Conservation (phyloP, 2,888 invertebrate species). For the Metalampra italica region DNA sequence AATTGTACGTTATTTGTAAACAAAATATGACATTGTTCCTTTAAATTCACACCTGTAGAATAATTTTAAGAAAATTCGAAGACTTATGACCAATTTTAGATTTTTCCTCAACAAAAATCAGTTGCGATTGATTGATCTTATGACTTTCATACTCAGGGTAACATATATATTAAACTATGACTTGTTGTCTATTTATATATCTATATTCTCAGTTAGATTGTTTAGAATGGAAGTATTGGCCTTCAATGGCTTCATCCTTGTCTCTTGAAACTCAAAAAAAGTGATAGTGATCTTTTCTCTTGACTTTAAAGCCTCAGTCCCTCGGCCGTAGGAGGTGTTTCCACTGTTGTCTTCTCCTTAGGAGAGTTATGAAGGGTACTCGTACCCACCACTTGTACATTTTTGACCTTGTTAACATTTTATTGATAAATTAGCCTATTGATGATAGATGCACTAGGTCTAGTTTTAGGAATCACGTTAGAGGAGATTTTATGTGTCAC, state of each 20-base stretch:
- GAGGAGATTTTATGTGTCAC: conserved; percentile 3
- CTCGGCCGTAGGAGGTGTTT: conserved; percentile 29
- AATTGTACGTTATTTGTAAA: conserved; percentile 59
- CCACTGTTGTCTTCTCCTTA: conserved; percentile 52
- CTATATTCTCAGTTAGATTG: conserved; percentile 48
- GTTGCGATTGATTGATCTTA: conserved; percentile 62
- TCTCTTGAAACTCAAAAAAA: conserved; percentile 16
- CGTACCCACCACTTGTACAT: conserved; percentile 34
- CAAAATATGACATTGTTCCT: conserved; percentile 36
- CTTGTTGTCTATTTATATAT: conserved; percentile 55
- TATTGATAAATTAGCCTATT: conserved; percentile 53
- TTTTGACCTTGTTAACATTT: conserved; percentile 53
- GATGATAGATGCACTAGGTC: conserved; percentile 58
- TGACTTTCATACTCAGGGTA: conserved; percentile 75
- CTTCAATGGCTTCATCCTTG: conserved; percentile 44
- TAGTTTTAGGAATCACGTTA: conserved; percentile 27
- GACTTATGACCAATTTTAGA: conserved; percentile 65
- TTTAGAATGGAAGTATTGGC: conserved; percentile 54
- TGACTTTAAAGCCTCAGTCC: conserved; percentile 27
- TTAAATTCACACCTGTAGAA: conserved; percentile 48
- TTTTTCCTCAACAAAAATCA: conserved; percentile 48
- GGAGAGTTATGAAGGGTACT: conserved; percentile 44
- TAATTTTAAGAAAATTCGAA: conserved; percentile 58
- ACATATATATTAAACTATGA: conserved; percentile 42
- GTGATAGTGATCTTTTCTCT: conserved; percentile 26